A percentile compares a stretch with the other conserved stretches of the same genome.
Evolutionary conservation across 2,888 invertebrate genomes (phyloP).

Genomic region (Bimastos eiseni): DNA sequence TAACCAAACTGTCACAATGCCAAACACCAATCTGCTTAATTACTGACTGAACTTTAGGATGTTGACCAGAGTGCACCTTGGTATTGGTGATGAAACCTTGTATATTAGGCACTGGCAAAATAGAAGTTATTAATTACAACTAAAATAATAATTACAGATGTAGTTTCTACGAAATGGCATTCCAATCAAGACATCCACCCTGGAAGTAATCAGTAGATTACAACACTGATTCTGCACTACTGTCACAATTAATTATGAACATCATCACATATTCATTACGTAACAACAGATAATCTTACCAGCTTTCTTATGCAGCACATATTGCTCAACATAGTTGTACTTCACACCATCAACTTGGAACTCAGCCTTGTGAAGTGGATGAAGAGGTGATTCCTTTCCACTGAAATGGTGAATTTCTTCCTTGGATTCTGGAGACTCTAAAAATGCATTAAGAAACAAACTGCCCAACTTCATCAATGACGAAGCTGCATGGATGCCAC

Average conservation of each 20-base stretch:
- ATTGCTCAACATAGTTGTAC: neutral
- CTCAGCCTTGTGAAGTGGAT: neutral
- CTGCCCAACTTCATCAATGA: too few relatives aligned
- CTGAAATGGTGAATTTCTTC: neutral
- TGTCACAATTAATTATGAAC: neutral
- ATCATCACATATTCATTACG: neutral
- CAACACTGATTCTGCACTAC: neutral
- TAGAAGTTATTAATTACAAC: too few relatives aligned
- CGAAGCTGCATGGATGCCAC: slow-evolving; percentile 39
- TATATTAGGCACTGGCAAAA: too few relatives aligned
- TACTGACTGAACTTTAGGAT: too few relatives aligned
- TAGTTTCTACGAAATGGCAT: too few relatives aligned
- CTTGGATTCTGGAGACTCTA: neutral
- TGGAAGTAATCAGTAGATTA: neutral
- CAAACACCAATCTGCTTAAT: too few relatives aligned
- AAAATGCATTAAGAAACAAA: neutral
- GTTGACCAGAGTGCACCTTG: too few relatives aligned
- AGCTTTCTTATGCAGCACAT: neutral
- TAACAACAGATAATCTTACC: neutral
- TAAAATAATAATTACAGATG: too few relatives aligned
- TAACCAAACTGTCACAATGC: too few relatives aligned
- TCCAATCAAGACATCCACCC: neutral
- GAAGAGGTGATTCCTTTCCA: neutral
- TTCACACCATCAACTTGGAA: neutral
- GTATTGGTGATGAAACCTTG: too few relatives aligned